Evolutionary conservation across 2,888 invertebrate genomes (phyloP).

Genomic region (Meliscaeva auricollis): DNA sequence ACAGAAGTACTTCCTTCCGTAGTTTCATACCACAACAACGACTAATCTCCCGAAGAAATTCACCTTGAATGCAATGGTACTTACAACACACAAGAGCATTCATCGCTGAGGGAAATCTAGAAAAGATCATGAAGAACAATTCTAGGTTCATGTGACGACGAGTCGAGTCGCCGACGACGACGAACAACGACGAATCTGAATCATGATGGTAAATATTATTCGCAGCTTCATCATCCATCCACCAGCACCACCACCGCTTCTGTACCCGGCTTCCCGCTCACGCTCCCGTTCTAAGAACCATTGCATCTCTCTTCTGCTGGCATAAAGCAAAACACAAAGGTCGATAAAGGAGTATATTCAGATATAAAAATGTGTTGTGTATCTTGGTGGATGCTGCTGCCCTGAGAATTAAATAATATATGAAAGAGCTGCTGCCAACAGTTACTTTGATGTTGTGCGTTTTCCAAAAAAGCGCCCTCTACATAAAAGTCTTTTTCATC

Average conservation of each 20-base stretch:
- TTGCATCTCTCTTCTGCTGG: background rate
- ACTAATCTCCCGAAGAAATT: background rate
- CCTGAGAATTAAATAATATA: conserved; percentile 16
- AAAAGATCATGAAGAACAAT: conserved; percentile 39
- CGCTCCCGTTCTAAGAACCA: too few species aligned
- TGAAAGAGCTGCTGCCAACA: conserved; percentile 43
- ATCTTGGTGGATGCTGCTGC: conserved; percentile 43
- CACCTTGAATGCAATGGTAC: background rate
- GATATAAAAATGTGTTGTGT: background rate
- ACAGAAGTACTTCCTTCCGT: too few species aligned
- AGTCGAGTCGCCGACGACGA: conserved; percentile 2
- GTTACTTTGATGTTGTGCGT: conserved; percentile 61
- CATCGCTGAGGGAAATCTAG: conserved; percentile 50
- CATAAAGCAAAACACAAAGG: conserved; percentile 50
- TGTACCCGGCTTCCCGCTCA: too few species aligned
- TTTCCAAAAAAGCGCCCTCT: conserved; percentile 28
- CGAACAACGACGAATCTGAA: conserved; percentile 53
- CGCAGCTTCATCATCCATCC: conserved; percentile 69
- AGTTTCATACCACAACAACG: too few species aligned
- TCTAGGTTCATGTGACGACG: conserved; percentile 59
- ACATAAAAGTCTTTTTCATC: conserved; percentile 31
- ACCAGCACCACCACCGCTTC: background rate
- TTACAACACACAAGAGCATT: conserved; percentile 10
- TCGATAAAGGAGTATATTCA: conserved; percentile 40
- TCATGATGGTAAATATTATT: conserved; percentile 72